Base-by-base conservation (phyloP, 2,797 vertebrate species). In the Linurgus olivaceus region DNA sequence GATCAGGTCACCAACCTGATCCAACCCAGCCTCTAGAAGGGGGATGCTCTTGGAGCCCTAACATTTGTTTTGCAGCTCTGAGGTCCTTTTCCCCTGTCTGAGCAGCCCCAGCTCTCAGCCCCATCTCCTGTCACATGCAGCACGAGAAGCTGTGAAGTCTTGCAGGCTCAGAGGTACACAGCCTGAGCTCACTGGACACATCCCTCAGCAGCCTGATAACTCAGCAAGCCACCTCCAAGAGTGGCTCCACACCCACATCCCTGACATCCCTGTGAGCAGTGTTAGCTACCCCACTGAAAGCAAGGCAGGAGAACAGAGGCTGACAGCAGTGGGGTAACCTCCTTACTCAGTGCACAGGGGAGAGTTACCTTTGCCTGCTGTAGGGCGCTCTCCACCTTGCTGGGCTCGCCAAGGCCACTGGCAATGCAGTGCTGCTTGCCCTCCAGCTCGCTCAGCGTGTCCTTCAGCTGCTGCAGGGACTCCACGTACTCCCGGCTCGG, bases 301-400 rank as follows among this genome's bases (percentile, higher is more conserved):
- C 18, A 51, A n/a, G 25, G 20, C 48, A n/a, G 16, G n/a, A 66
- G 52, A 63, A 40, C 10, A 12, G 31, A 48, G 5, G 25, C 12
- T 8, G 31, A 12, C 18, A 19, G 29, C 2, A 31, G 7, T 7
- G 23, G 10, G 86, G 33, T 18, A 40, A 6, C 12, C 29, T 54
- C 24, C 42, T 83, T 5, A 0, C 52, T 44, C 35, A 31, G 13
- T 2, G 12, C 3, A 1, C 63, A 38, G 38, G 4, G 29, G 51
- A 45, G 57, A 65, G 95, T 95, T 95, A 99, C 99, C 98, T 99
- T 98, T 66, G 98, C 98, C 73, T 97, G 97, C 57, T 98, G 98
- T 62, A 99, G 97, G 9, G 98, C 98, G 2, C 86, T 97, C 92
- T 99, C 98, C 23, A 98, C 96, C 35, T 98, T 96, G 31, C 74